Evolutionary conservation across 2,888 invertebrate genomes (phyloP).

Genomic region (Phrixothrix hirtus): DNA sequence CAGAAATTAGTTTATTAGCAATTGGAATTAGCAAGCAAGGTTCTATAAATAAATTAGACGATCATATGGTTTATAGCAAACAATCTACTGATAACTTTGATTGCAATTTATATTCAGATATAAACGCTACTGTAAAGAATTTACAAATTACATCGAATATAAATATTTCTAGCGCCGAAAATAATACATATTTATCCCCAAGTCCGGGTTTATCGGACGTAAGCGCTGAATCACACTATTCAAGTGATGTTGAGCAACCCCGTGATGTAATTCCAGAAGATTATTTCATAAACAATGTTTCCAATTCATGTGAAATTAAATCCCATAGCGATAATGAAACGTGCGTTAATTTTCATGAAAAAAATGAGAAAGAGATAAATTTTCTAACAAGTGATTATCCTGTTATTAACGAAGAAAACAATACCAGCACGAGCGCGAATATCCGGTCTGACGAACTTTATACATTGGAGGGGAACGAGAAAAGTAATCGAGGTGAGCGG

Average conservation of each 20-base stretch:
- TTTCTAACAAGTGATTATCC: conserved; percentile 22
- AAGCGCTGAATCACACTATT: conserved; percentile 50
- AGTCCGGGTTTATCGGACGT: conserved; percentile 51
- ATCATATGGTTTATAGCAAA: background rate
- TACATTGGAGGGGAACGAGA: conserved; percentile 46
- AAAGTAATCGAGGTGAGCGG: conserved; percentile 44
- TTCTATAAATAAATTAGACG: background rate
- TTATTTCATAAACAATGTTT: too few species aligned
- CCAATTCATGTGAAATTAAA: conserved; percentile 12
- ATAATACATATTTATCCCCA: conserved; percentile 39
- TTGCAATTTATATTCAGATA: background rate
- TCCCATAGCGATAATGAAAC: conserved; percentile 5
- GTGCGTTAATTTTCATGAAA: background rate
- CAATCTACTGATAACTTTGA: background rate
- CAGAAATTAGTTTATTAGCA: conserved; percentile 21
- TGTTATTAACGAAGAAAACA: conserved; percentile 31
- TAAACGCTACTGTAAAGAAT: background rate
- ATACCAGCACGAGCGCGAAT: conserved; percentile 44
- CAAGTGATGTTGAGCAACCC: conserved; percentile 42
- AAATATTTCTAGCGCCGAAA: conserved; percentile 3
- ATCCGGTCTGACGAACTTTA: conserved; percentile 51
- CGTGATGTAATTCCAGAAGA: conserved; percentile 13
- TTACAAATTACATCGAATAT: conserved; percentile 6
- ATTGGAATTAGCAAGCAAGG: conserved; percentile 3
- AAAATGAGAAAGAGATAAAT: conserved; percentile 22